phyloP scores from a whole-genome alignment of 2,113 vertebrate species.

The Delphinapterus leucas region DNA sequence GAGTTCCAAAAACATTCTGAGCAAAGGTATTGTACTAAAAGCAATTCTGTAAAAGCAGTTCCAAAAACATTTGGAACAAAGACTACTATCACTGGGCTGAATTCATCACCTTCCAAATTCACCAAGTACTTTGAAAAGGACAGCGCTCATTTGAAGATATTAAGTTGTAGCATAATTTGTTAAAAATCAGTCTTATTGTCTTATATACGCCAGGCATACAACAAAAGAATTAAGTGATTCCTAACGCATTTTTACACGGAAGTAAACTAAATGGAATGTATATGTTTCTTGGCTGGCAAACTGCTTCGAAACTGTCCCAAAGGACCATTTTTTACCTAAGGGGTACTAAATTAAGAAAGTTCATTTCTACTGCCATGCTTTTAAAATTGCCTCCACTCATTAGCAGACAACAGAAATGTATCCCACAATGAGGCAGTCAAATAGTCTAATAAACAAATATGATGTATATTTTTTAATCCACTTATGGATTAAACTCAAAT shows the following conservation, averaged over 20 bases:
- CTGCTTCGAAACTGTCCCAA: neutral
- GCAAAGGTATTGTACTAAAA: neutral
- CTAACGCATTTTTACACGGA: slow-evolving; percentile 2
- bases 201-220: neutral
- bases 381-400: neutral
- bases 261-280: neutral
- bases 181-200: slow-evolving; percentile 37
- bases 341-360: slow-evolving; percentile 20
- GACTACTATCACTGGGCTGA: neutral
- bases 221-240: slow-evolving; percentile 17
- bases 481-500: neutral
- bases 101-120: neutral
- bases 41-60: neutral
- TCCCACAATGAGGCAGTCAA: neutral
- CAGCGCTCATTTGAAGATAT: neutral
- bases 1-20: slow-evolving; percentile 13
- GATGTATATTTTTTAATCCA: neutral
- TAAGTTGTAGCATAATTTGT: neutral
- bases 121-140: slow-evolving; percentile 12
- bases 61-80: slow-evolving; percentile 25
- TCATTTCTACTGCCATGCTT: neutral
- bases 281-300: neutral
- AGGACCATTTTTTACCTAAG: slow-evolving; percentile 6
- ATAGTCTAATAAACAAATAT: slow-evolving; percentile 30
- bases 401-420: slow-evolving; percentile 7